phyloP scores from a whole-genome alignment of 2,797 vertebrate genomes.

The Danio albolineatus region DNA sequence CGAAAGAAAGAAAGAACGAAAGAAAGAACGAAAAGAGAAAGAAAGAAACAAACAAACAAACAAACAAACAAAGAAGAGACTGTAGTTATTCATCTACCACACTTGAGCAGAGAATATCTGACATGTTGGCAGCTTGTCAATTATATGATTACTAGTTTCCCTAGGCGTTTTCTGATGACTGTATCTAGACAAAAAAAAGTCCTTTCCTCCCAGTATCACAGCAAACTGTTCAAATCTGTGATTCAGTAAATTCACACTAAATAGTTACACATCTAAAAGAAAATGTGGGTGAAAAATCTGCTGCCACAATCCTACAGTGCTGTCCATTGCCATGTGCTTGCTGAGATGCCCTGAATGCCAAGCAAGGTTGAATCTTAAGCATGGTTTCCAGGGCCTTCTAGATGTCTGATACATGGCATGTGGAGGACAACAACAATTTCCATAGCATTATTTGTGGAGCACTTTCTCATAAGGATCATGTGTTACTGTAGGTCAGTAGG shows the following conservation, averaged over 20 bases:
- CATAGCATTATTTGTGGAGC: no score
- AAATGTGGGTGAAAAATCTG: not conserved
- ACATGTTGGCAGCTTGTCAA: constrained; percentile 55
- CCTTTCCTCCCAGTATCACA: not conserved
- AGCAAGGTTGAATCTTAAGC: no score
- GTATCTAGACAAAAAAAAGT: constrained; percentile 8
- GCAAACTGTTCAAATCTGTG: not conserved
- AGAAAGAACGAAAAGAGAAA: not conserved
- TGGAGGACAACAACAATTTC: no score
- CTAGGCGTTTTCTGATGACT: constrained; percentile 31
- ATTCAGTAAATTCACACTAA: not conserved
- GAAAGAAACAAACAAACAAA: constrained; percentile 5
- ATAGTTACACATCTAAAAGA: not conserved
- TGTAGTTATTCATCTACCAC: constrained; percentile 13
- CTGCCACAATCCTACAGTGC: not conserved
- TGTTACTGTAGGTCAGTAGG: no score
- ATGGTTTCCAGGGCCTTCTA: not conserved
- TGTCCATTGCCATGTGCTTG: not conserved
- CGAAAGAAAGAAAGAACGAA: no score
- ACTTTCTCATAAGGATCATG: no score
- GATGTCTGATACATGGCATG: not conserved
- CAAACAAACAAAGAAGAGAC: not conserved
- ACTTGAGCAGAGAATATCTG: constrained; percentile 31
- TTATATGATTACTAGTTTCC: constrained; percentile 34
- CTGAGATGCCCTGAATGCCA: not conserved